Base-by-base conservation (phyloP, 2,888 invertebrate genomes). In the Netelia virgata region DNA sequence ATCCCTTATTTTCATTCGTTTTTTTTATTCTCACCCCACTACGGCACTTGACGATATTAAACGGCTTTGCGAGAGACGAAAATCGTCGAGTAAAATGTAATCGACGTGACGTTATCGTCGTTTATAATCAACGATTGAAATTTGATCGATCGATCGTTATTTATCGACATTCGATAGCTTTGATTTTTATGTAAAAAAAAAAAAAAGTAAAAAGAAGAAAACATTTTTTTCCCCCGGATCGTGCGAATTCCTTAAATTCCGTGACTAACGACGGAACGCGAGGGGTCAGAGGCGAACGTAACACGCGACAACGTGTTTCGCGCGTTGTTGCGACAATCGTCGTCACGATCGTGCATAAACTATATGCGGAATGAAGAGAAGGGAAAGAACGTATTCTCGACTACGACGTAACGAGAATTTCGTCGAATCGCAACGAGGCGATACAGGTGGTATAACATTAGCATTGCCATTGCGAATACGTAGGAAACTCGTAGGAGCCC, bases 231-330 rank as follows among this genome's bases (percentile, higher is more conserved):
- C 1, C 0, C 11, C 1, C 14, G 14, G 11, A 10, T 47, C 3
- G 11, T 10, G 47, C 2, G 64, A 23, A 72, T 72, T 72, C 43
- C 16, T 23, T 47, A 55, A 28, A 64, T 79, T n/a, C 20, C 50
- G 72, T 36, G 23, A 63, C 41, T 61, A 23, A 55, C 47, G 68
- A 76, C 23, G 28, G 69, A 18, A 14, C 41, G 57, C 18, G 59
- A 66, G 82, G 66, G 72, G 82, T 66, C 76, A 68, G 66, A 73
- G 66, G 64, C 70, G 64, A 14, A 36, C 50, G 72, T 82, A 55
- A 64, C 72, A 82, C 59, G 76, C 82, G 82, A 72, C 66, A 36
- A 2, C 11, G 36, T 72, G 66, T 76, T 64, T 57, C 72, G 61
- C 66, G 59, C 72, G 59, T 3, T 5, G 28, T 28, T 20, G 59